These are phyloP conservation scores for Chymomyza amoena DNA, from an alignment of 2,888 invertebrate species.

Conservation along the genomic window DNA sequence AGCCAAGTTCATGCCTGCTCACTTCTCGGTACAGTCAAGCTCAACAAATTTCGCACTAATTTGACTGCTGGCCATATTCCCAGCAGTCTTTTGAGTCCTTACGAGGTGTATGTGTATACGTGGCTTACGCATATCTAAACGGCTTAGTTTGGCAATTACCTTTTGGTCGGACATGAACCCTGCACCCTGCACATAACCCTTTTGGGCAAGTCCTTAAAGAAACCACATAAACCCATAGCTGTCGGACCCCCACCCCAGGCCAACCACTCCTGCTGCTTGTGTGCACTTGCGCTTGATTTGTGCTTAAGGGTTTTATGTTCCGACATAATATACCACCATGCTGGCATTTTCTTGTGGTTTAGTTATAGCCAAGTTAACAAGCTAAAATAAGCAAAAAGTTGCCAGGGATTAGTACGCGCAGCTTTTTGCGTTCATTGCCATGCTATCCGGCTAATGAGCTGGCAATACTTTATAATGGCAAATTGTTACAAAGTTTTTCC, in stretches of 20 bases:
- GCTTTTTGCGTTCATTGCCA: neutral
- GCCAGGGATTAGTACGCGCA: neutral
- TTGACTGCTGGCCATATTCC: constrained; percentile 11
- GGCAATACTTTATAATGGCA: constrained; percentile 3
- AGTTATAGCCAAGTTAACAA: neutral
- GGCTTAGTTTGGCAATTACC: constrained; percentile 17
- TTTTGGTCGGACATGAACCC: neutral
- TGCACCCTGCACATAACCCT: neutral
- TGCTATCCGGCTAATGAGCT: constrained; percentile 1
- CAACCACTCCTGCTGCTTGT: neutral
- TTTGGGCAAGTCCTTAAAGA: neutral
- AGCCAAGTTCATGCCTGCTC: neutral
- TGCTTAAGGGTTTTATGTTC: constrained; percentile 1
- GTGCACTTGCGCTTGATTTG: neutral
- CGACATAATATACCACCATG: neutral
- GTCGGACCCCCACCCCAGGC: neutral
- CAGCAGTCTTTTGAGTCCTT: neutral
- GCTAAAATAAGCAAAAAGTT: neutral
- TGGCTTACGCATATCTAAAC: constrained; percentile 9
- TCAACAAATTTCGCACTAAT: constrained; percentile 17
- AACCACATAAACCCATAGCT: constrained; percentile 4
- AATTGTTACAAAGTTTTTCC: neutral
- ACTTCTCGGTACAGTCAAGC: neutral
- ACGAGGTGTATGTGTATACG: neutral
- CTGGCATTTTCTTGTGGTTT: neutral